Evolutionary conservation across 2,888 invertebrate species (phyloP).

Genomic region (Scaptomyza reducta): DNA sequence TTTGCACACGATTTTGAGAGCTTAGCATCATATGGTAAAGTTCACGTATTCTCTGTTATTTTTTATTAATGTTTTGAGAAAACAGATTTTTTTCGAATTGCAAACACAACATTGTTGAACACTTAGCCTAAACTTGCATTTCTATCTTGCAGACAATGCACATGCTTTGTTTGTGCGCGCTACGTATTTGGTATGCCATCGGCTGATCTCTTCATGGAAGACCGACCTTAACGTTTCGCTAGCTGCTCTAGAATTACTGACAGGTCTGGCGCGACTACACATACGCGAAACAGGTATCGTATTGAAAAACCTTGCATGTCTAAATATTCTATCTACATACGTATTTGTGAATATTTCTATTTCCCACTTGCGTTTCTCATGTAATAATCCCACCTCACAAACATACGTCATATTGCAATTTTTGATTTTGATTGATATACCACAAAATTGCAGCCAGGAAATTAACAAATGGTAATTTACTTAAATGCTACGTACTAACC

Average conservation of each 20-base stretch:
- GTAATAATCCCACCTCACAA: constrained; percentile 21
- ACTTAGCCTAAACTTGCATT: background rate
- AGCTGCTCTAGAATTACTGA: constrained; percentile 95
- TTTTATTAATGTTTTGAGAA: constrained; percentile 10
- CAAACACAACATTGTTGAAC: too few relatives aligned
- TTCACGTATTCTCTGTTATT: constrained; percentile 3
- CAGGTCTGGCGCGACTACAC: constrained; percentile 95
- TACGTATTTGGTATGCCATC: constrained; percentile 96
- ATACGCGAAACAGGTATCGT: constrained; percentile 92
- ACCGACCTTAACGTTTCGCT: constrained; percentile 96
- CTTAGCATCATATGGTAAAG: constrained; percentile 83
- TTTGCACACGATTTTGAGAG: constrained; percentile 83
- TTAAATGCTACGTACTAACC: constrained; percentile 67
- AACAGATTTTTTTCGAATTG: background rate
- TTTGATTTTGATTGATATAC: constrained; percentile 15
- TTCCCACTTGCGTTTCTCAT: constrained; percentile 38
- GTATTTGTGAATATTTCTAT: constrained; percentile 36
- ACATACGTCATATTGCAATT: constrained; percentile 8
- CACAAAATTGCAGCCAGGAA: constrained; percentile 81
- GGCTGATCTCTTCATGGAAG: constrained; percentile 98
- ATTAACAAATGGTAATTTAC: constrained; percentile 83
- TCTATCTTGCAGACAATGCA: constrained; percentile 88
- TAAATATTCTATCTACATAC: constrained; percentile 8
- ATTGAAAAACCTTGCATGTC: constrained; percentile 4
- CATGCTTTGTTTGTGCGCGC: constrained; percentile 95